Percentiles rank a stretch among this genome's conserved stretches.
phyloP scores from a whole-genome alignment of 2,113 vertebrate species.

The pig (Sus scrofa) region DNA sequence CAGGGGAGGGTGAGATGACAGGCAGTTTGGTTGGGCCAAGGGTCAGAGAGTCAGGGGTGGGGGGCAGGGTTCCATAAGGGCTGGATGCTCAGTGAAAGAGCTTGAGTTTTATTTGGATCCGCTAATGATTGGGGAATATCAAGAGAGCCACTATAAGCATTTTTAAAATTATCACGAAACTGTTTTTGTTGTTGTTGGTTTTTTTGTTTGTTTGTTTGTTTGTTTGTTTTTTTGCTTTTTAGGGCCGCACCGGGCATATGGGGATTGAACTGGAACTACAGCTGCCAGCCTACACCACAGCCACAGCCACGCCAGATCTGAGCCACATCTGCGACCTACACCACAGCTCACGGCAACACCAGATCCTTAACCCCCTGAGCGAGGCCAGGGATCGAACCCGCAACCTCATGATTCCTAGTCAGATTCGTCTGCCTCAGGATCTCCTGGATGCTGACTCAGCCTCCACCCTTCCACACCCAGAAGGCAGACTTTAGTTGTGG shows the following conservation, averaged over 20 bases:
- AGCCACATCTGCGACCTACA: too few species aligned
- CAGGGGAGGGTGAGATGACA: neutral
- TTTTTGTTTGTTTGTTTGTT: too few species aligned
- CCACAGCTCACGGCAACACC: too few species aligned
- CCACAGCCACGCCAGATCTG: too few species aligned
- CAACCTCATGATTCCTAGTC: too few species aligned
- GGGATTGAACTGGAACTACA: too few species aligned
- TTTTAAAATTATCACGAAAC: neutral
- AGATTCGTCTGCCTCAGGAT: neutral
- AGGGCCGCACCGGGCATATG: too few species aligned
- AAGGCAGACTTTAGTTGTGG: neutral
- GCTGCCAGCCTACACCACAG: too few species aligned
- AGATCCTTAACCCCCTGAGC: too few species aligned
- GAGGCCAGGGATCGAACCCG: too few species aligned
- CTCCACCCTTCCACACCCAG: neutral
- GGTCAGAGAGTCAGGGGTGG: neutral
- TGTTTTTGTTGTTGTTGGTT: too few species aligned
- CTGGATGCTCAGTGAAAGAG: neutral
- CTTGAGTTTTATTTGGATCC: neutral
- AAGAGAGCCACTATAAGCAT: neutral
- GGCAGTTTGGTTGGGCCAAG: neutral
- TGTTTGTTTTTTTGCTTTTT: too few species aligned
- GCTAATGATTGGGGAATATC: neutral
- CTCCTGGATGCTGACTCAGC: neutral
- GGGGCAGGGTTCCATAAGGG: neutral